phyloP scores from a whole-genome alignment of 1,140 invertebrate genomes.

The Hydropsyche tenuis region DNA sequence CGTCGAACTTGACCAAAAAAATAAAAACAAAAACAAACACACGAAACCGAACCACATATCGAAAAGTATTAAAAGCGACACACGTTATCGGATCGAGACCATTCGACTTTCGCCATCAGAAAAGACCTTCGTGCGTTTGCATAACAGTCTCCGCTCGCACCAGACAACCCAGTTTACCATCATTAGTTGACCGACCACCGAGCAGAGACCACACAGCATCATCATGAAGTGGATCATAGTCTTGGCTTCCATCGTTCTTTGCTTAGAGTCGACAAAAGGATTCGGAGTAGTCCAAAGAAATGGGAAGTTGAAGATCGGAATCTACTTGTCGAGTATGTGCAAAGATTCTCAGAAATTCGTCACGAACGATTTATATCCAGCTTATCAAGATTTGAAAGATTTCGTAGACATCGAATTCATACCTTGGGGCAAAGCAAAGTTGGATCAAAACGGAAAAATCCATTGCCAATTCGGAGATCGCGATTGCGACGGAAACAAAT shows the following conservation, averaged over 20 bases:
- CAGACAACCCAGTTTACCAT: no score
- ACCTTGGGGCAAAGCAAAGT: slow-evolving; percentile 56
- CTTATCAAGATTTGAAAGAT: slow-evolving; percentile 53
- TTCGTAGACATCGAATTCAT: slow-evolving; percentile 56
- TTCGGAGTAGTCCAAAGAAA: slow-evolving; percentile 3
- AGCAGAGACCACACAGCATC: neutral
- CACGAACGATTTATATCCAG: slow-evolving; percentile 50
- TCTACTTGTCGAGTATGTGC: slow-evolving; percentile 54
- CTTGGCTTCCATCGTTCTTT: neutral
- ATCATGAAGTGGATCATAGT: neutral
- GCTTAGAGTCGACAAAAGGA: neutral
- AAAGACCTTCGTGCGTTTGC: no score
- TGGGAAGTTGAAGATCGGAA: slow-evolving; percentile 54
- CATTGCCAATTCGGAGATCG: slow-evolving; percentile 54
- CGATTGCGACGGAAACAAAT: slow-evolving; percentile 57
- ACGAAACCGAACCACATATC: no score
- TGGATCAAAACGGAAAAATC: slow-evolving; percentile 46
- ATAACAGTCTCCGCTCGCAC: no score
- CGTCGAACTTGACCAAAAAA: no score
- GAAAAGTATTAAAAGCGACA: no score
- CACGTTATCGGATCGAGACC: no score
- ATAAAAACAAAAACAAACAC: no score
- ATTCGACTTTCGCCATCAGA: no score
- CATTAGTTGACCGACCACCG: neutral
- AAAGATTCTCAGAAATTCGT: slow-evolving; percentile 53